phyloP scores from a whole-genome alignment of 2,797 vertebrate species.

The Diglossa cyanea region DNA sequence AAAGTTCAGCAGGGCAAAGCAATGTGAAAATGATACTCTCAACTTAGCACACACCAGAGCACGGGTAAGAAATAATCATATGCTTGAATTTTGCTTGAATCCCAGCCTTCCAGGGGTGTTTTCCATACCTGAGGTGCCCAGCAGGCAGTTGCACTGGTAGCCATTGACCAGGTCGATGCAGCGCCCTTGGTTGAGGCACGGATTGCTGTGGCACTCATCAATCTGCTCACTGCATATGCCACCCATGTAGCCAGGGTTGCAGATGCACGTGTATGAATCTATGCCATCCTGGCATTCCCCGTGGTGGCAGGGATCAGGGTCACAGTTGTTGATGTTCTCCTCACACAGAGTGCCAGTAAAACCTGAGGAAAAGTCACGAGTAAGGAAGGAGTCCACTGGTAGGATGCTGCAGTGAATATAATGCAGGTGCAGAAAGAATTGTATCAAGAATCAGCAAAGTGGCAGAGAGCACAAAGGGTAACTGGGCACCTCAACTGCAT shows the following conservation, averaged over 20 bases:
- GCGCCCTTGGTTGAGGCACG: slow-evolving; percentile 89
- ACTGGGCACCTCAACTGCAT: background rate
- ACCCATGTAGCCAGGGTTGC: slow-evolving; percentile 87
- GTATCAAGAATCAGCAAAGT: background rate
- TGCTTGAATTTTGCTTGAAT: background rate
- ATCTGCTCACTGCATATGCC: slow-evolving; percentile 89
- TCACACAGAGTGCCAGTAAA: slow-evolving; percentile 85
- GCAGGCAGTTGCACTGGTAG: slow-evolving; percentile 89
- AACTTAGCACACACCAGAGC: background rate
- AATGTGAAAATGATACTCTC: background rate
- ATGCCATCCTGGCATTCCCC: slow-evolving; percentile 90
- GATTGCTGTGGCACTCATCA: slow-evolving; percentile 89
- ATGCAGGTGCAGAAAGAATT: background rate
- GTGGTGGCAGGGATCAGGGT: slow-evolving; percentile 89
- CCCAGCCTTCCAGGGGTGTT: background rate
- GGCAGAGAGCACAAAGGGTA: background rate
- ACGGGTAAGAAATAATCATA: background rate
- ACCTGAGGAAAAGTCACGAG: slow-evolving; percentile 68
- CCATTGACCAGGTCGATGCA: slow-evolving; percentile 89
- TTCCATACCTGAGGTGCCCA: slow-evolving; percentile 83
- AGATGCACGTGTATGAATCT: slow-evolving; percentile 87
- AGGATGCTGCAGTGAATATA: background rate
- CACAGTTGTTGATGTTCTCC: slow-evolving; percentile 89
- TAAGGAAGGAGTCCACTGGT: background rate
- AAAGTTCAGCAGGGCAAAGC: background rate